Evolutionary conservation across 2,113 vertebrate species (phyloP).

Genomic region (Camelus dromedarius): DNA sequence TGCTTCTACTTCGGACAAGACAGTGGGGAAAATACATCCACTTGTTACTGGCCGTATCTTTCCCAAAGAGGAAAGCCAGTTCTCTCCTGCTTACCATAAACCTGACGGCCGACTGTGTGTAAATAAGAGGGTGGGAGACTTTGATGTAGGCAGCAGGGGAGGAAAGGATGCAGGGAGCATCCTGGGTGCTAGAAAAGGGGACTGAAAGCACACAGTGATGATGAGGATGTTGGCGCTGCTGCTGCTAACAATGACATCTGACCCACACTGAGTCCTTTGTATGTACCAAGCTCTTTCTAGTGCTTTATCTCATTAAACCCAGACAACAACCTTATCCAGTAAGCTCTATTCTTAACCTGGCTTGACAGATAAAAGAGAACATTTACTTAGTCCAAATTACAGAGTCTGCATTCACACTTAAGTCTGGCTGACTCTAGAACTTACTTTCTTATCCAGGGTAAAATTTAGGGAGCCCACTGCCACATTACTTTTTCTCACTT

Average conservation of each 20-base stretch:
- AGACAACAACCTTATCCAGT: background rate
- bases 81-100: background rate
- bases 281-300: background rate
- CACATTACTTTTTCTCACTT: accelerated
- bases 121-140: background rate
- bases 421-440: background rate
- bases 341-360: background rate
- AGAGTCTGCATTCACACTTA: background rate
- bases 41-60: background rate
- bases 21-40: slow-evolving; percentile 50
- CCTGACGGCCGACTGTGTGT: background rate
- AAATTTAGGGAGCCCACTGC: background rate
- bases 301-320: background rate
- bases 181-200: background rate
- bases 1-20: background rate
- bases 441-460: background rate
- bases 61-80: background rate
- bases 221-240: background rate
- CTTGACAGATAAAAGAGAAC: background rate
- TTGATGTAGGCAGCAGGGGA: background rate
- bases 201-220: accelerated
- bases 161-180: background rate
- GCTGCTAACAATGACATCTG: accelerated
- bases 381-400: background rate
- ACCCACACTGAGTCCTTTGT: background rate